Conservation (phyloP, 92 coral and sea anemone species). For the Actinernus sp. region DNA sequence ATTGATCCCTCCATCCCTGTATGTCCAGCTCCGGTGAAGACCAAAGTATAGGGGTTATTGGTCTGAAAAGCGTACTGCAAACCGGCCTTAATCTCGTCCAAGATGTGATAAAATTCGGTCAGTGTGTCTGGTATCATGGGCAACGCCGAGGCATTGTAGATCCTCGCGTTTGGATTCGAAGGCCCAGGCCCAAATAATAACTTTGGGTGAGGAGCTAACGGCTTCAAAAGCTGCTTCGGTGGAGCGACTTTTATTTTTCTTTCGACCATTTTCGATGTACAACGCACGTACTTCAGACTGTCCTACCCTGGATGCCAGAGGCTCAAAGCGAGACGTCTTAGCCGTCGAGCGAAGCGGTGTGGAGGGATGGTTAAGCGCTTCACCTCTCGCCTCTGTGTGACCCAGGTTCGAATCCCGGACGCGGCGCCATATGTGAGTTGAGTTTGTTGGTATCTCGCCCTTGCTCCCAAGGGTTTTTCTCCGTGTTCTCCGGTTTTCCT, state of each 20-base stretch:
- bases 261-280: constrained; percentile 10
- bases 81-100: constrained; percentile 92
- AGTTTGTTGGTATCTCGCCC: too few relatives aligned
- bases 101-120: constrained; percentile 75
- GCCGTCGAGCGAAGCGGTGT: too few relatives aligned
- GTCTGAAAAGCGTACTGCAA: constrained; percentile 94
- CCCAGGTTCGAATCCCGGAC: too few relatives aligned
- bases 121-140: constrained; percentile 91
- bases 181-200: constrained; percentile 98
- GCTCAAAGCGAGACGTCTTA: too few relatives aligned
- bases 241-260: constrained; percentile 58
- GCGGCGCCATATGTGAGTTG: too few relatives aligned
- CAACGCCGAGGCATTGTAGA: constrained; percentile 83
- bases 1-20: constrained; percentile 97
- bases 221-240: constrained; percentile 79
- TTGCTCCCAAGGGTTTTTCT: too few relatives aligned
- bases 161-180: constrained; percentile 83
- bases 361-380: too few relatives aligned
- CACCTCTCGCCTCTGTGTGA: too few relatives aligned
- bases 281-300: too few relatives aligned
- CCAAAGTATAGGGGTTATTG: constrained; percentile 82
- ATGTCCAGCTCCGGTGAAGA: constrained; percentile 95
- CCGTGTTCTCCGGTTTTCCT: too few relatives aligned
- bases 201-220: constrained; percentile 82
- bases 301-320: too few relatives aligned